Evolutionary conservation across 2,113 vertebrate species (phyloP).

Genomic region (Zosterops borbonicus): DNA sequence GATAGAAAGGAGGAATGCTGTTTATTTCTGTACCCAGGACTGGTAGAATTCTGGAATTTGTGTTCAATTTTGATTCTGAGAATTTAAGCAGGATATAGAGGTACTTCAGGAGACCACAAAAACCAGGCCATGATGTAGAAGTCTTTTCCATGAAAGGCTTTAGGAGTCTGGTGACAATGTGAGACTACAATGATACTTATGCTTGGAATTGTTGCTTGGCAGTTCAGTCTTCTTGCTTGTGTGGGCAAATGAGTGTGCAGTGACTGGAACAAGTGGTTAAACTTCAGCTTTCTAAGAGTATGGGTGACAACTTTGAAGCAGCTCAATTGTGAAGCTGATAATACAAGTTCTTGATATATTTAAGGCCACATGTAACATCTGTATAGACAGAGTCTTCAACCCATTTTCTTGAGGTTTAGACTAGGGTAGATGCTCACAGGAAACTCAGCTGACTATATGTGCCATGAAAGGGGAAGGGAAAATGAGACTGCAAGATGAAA

Average conservation of each 20-base stretch:
- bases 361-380: not conserved
- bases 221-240: not conserved
- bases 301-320: not conserved
- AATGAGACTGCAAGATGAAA: not conserved
- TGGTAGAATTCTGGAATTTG: not conserved
- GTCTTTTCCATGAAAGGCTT: not conserved
- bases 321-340: not conserved
- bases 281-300: not conserved
- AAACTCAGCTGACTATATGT: not conserved
- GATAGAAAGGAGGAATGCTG: not conserved
- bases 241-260: not conserved
- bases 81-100: not conserved
- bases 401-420: not conserved
- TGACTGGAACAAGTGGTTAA: not conserved
- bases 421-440: not conserved
- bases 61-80: not conserved
- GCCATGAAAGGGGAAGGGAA: not conserved
- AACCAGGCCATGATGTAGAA: not conserved
- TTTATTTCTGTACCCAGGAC: not conserved
- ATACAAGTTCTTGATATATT: not conserved
- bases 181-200: not conserved
- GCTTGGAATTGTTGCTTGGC: not conserved
- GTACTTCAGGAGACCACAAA: not conserved
- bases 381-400: not conserved
- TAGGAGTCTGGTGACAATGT: not conserved